A percentile compares a stretch with the other conserved stretches of the same genome.
Evolutionary conservation across 2,113 vertebrate genomes (phyloP).

Genomic region (Xenopus laevis): DNA sequence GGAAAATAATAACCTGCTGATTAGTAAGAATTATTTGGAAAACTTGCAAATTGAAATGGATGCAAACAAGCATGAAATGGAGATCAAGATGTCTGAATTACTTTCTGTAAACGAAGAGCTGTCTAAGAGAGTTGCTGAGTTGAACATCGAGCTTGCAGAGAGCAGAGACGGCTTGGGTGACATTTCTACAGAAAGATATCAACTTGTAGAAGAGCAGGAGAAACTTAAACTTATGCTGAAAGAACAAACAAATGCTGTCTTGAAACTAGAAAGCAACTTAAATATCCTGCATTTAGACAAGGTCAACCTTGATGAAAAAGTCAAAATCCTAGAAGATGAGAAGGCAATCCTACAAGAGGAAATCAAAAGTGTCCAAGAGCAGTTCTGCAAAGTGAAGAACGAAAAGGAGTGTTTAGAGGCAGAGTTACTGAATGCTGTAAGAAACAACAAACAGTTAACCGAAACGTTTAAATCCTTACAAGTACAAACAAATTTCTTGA

Average conservation of each 20-base stretch:
- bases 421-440: slow-evolving; percentile 70
- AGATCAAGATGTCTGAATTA: slow-evolving; percentile 62
- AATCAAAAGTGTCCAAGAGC: slow-evolving; percentile 76
- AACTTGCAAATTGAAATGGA: slow-evolving; percentile 63
- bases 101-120: slow-evolving; percentile 64
- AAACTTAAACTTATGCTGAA: slow-evolving; percentile 55
- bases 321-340: slow-evolving; percentile 79
- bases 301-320: slow-evolving; percentile 71
- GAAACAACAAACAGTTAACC: slow-evolving; percentile 70
- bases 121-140: slow-evolving; percentile 59
- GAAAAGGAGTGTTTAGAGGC: slow-evolving; percentile 82
- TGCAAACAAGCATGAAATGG: slow-evolving; percentile 57
- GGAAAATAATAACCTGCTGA: slow-evolving; percentile 61
- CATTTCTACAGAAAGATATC: slow-evolving; percentile 60
- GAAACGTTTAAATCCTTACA: slow-evolving; percentile 64
- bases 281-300: slow-evolving; percentile 61
- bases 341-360: slow-evolving; percentile 81
- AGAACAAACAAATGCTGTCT: slow-evolving; percentile 53
- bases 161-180: slow-evolving; percentile 59
- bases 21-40: slow-evolving; percentile 57
- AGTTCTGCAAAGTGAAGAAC: slow-evolving; percentile 75
- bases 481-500: slow-evolving; percentile 64
- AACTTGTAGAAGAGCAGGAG: slow-evolving; percentile 54
- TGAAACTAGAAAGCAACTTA: slow-evolving; percentile 59
- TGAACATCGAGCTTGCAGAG: slow-evolving; percentile 62